Evolutionary conservation across 1,140 invertebrate genomes (phyloP).

Genomic region (Drosophila pallidifrons): DNA sequence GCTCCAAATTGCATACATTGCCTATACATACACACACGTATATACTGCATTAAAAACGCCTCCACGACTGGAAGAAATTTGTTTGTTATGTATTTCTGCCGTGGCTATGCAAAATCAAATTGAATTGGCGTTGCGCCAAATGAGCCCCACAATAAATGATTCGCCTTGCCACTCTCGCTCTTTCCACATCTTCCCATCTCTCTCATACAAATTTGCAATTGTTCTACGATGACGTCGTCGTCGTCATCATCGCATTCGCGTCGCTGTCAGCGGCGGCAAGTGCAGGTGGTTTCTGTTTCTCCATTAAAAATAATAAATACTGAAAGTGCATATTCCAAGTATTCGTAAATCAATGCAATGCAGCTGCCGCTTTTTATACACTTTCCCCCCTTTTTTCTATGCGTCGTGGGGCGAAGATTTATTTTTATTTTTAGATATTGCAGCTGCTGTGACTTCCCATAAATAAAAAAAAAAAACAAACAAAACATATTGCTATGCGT

Average conservation of each 20-base stretch:
- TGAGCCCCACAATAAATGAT: conserved; percentile 30
- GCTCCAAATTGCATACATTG: conserved; percentile 40
- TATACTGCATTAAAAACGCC: conserved; percentile 31
- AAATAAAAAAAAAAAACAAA: conserved; percentile 8
- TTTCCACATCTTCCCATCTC: background rate
- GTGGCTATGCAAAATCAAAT: conserved; percentile 38
- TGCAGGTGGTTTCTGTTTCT: conserved; percentile 62
- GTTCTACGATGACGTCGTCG: conserved; percentile 39
- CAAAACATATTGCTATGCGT: conserved; percentile 15
- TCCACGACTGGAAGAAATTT: conserved; percentile 28
- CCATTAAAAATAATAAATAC: conserved; percentile 48
- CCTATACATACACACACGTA: conserved; percentile 7
- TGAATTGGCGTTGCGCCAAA: conserved; percentile 42
- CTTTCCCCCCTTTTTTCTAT: background rate
- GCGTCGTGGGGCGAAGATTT: conserved; percentile 46
- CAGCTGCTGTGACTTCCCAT: conserved; percentile 44
- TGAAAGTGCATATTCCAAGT: conserved; percentile 60
- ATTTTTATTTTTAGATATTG: conserved; percentile 59
- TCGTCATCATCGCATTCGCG: no score
- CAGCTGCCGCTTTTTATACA: conserved; percentile 24
- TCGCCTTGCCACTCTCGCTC: conserved; percentile 29
- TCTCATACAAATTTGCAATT: conserved; percentile 29
- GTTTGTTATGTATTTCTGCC: conserved; percentile 38
- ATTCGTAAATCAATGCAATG: conserved; percentile 60
- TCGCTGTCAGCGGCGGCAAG: conserved; percentile 7